Evolutionary conservation across 2,797 vertebrate species (phyloP), one percentile per base, ranked within the genome.

Genomic region (Melanotaenia boesemani): DNA sequence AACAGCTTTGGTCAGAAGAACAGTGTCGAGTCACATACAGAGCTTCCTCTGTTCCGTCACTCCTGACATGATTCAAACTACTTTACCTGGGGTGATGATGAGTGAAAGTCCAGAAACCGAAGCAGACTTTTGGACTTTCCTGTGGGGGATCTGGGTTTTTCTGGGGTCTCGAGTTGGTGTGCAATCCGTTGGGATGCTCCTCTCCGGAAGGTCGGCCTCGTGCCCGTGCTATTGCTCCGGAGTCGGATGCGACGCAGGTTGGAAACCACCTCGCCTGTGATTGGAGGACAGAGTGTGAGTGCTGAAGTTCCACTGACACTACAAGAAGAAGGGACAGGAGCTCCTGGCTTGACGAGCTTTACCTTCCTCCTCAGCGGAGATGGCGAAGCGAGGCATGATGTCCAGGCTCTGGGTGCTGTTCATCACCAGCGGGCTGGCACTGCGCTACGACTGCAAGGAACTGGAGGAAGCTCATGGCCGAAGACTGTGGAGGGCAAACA

Each of bases 221-320:
- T 96, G 1, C 96, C 97, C 0, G 95, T 97, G 86, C 96, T 97
- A 92, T 98, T 98, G 87, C 97, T 98, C 18, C 97, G 94, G 0
- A 98, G 94, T 13, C 97, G 96, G 13, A 96, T 95, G 13, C 95
- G 95, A 36, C 94, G 95, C 83, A 98, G 88, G 80, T 93, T 95
- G 71, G 88, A 91, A 44, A 94, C 92, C 67, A 95, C 76, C 20
- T 92, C 93, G 1, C 93, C 91, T 92, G 39, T 1, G 18, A 70
- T 26, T 0, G n/a, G 20, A 30, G 15, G 8, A 6, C 0, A 3
- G 8, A 61, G 22, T 1, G 20, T n/a, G 8, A 61, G 22, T 1
- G 20, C n/a, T n/a, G n/a, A n/a, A n/a, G 41, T 36, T 78, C 60
- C 1, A 50, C 0, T 1, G 32, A 0, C 46, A 6, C 13, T 34